Evolutionary conservation across 1,140 invertebrate species (phyloP).

Genomic region (Conus ventricosus): DNA sequence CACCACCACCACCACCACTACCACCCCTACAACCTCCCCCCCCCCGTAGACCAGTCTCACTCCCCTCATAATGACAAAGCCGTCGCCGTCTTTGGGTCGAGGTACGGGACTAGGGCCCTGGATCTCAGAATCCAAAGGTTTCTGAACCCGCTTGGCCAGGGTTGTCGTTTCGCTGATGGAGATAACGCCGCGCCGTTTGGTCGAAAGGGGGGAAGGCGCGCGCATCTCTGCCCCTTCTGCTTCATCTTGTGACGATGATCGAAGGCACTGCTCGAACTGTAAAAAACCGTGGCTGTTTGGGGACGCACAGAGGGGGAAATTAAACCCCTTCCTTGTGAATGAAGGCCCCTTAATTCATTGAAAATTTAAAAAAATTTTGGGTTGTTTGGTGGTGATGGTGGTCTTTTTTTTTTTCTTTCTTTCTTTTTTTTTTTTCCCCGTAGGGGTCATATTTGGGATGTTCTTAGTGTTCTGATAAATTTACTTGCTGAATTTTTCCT

Average conservation of each 20-base stretch:
- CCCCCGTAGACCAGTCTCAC: neutral
- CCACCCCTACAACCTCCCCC: neutral
- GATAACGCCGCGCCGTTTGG: constrained; percentile 92
- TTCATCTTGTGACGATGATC: constrained; percentile 47
- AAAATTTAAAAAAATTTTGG: too few relatives aligned
- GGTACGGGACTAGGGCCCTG: constrained; percentile 91
- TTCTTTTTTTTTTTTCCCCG: too few relatives aligned
- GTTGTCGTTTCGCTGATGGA: constrained; percentile 73
- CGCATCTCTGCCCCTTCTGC: constrained; percentile 84
- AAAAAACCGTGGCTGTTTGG: constrained; percentile 48
- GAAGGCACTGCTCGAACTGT: constrained; percentile 56
- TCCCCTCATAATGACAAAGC: constrained; percentile 49
- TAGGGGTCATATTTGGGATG: too few relatives aligned
- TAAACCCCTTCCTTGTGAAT: too few relatives aligned
- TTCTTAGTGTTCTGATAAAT: too few relatives aligned
- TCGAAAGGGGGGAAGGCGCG: constrained; percentile 98
- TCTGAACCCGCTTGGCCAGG: constrained; percentile 93
- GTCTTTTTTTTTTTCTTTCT: too few relatives aligned
- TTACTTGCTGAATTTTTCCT: too few relatives aligned
- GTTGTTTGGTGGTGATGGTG: too few relatives aligned
- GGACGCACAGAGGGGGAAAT: too few relatives aligned
- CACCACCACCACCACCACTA: too few relatives aligned
- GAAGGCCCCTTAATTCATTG: too few relatives aligned
- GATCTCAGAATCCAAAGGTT: constrained; percentile 90
- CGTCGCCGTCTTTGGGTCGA: constrained; percentile 41